Percentiles rank a stretch among this genome's conserved stretches.
These are phyloP conservation scores for Macrotrachela quadricornifera DNA, from an alignment of 1,140 invertebrate species.

Conservation along the genomic window DNA sequence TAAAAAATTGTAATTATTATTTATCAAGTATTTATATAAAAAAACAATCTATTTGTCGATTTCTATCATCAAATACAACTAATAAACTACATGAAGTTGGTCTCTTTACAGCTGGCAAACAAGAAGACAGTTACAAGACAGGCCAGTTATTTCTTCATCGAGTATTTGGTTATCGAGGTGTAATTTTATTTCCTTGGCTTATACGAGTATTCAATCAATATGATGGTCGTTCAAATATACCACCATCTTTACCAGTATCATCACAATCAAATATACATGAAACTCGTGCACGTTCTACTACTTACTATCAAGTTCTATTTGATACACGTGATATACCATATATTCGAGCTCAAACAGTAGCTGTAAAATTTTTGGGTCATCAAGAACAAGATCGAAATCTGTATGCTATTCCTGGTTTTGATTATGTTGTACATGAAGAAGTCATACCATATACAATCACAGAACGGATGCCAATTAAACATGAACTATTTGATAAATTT, in stretches of 20 bases:
- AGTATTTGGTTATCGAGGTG: conserved; percentile 85
- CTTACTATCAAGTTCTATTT: conserved; percentile 81
- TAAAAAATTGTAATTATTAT: too few species aligned
- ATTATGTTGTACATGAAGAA: conserved; percentile 90
- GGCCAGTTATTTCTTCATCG: conserved; percentile 64
- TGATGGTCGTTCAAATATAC: too few species aligned
- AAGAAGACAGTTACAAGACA: too few species aligned
- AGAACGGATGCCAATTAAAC: conserved; percentile 51
- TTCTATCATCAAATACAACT: too few species aligned
- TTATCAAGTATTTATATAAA: too few species aligned
- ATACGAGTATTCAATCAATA: conserved; percentile 68
- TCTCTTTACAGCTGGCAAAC: too few species aligned
- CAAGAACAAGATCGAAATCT: conserved; percentile 67
- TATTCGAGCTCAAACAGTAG: conserved; percentile 53
- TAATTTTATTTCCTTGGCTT: conserved; percentile 80
- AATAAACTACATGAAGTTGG: too few species aligned
- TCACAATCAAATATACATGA: too few species aligned
- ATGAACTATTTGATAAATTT: conserved; percentile 91
- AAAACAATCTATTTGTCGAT: too few species aligned
- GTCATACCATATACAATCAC: conserved; percentile 27
- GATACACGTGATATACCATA: conserved; percentile 82
- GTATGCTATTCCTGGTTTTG: conserved; percentile 73
- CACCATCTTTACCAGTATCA: too few species aligned
- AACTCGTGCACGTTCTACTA: too few species aligned
- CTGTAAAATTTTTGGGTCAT: conserved; percentile 81